Base-by-base conservation (phyloP, 1,140 invertebrate species). In the Megalopta genalis region DNA sequence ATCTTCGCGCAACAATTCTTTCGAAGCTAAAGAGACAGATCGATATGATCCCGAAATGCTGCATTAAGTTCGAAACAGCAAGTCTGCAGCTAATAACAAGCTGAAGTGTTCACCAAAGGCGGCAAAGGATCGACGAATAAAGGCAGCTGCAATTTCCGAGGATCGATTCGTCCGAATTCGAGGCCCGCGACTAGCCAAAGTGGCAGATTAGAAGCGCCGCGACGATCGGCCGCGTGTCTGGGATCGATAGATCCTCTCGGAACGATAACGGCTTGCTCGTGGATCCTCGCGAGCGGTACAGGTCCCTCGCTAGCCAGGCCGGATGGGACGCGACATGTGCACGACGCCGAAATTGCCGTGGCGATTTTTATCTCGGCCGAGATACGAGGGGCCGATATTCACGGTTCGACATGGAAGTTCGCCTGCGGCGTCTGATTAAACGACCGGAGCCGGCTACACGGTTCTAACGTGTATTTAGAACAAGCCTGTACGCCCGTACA, bases 271-370 rank as follows among this genome's bases (percentile, higher is more conserved):
- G 64, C 66, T 65, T 64, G 82, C 68, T 77, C 77, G 66, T 80
- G 82, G 86, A 85, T 79, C 68, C 70, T 80, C 81, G 80, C 71
- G 79, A 66, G 52, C 18, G 72, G 57, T 57, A 57, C 27, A 67
- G 74, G 21, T 66, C 72, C 75, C 76, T 62, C 71, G 68, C 37
- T 67, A 66, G 68, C 21, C 62, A 37, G 84, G 76, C 71, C 79
- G 78, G 82, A 86, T 76, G 77, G 83, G 79, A 87, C 90, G 88
- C 89, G 91, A 92, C 91, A 92, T 92, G 90, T 92, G 91, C 89
- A 88, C 88, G 90, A 92, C 87, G 91, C 88, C 88, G 77, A 91
- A 92, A 92, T 91, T 92, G 85, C 90, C 88, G 21, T 87, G 86
- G 88, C 86, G 91, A 92, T 91, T 86, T 89, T 88, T 90, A 92